Base-by-base conservation (phyloP, 2,888 invertebrate species). In the Cosmia trapezina region DNA sequence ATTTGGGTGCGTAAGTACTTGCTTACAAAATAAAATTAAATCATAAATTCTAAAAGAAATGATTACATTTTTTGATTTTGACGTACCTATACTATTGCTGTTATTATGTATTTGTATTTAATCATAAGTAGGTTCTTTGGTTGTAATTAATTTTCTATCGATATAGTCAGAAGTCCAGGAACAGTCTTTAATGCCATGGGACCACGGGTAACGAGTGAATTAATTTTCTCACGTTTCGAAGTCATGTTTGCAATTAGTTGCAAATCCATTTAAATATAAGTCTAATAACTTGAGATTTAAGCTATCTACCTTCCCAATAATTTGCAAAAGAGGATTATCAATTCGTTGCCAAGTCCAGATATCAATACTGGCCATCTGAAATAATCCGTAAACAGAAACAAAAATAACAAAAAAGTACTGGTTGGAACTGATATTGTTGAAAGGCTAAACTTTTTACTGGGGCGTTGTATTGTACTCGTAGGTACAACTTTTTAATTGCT, bases 401-500 rank as follows among this genome's bases (percentile, higher is more conserved):
- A 71, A 73, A 54, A 59, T 19, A 54, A 49, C 22, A 70, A 64
- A 56, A 63, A 77, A 57, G 41, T 41, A 19, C 22, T 74, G 37
- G n/a, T 60, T 17, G 61, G 51, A 72, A 71, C 66, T 59, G 69
- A 60, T 54, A 74, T 51, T 60, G 67, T 56, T 78, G 64, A 37
- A 73, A 45, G 11, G 59, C 63, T 43, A 33, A 75, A 75, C 51
- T 68, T 70, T 70, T 64, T 57, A 19, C 41, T 49, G 22, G 33
- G n/a, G n/a, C 51, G 9, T 73, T 57, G 47, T 67, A 14, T 63
- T 37, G n/a, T 28, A 28, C 28, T 28, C 28, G 28, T 17, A 17
- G 33, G 6, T 17, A 56, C 43, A 79, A 81, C 75, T 83, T 81
- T 75, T 75, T 83, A 79, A 81, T 79, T 81, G 72, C 65, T 73